Base-by-base conservation (phyloP, 2,888 invertebrate species). In the Pyrrhia umbra region DNA sequence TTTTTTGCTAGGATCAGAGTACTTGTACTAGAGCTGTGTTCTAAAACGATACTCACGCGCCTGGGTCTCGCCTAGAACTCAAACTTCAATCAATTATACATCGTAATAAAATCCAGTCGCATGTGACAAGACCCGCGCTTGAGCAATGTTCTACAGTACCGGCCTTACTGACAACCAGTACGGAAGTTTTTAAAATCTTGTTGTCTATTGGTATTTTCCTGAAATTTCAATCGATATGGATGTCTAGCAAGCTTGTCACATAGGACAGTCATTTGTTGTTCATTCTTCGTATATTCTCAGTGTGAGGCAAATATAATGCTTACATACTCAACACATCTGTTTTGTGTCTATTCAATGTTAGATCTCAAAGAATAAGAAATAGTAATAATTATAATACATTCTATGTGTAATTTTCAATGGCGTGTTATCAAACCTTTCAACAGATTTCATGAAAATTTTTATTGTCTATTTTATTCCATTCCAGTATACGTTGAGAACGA, bases 401-500 rank as follows among this genome's bases (percentile, higher is more conserved):
- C 8, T 67, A 51, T 72, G 64, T 80, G 70, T 84, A 80, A 73
- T 77, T 67, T 60, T 64, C 55, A 68, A 75, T 60, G 63, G 50
- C 63, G 64, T 72, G 52, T 61, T 61, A 57, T 66, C 25, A 59
- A 54, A 68, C 77, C 72, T 71, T 77, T 67, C 73, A 80, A 73
- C 72, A 75, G 75, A 75, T 81, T 68, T 68, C 60, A 63, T 43
- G 20, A 39, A 60, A 56, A 61, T 57, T 68, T 54, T 45, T 34
- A 75, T 60, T 61, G 68, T 75, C 66, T 76, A 52, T 56, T 77
- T 67, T 77, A 75, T 84, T 88, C 79, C 92, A 91, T 91, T 91
- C 92, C 92, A 91, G 61, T 85, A 66, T 77, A 80, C 82, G 82
- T 83, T 88, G 77, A 80, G 79, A 86, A 86, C 85, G 83, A 68